These are phyloP conservation scores for Micrastur ruficollis DNA, from an alignment of 2,797 vertebrate genomes.

Conservation along the genomic window DNA sequence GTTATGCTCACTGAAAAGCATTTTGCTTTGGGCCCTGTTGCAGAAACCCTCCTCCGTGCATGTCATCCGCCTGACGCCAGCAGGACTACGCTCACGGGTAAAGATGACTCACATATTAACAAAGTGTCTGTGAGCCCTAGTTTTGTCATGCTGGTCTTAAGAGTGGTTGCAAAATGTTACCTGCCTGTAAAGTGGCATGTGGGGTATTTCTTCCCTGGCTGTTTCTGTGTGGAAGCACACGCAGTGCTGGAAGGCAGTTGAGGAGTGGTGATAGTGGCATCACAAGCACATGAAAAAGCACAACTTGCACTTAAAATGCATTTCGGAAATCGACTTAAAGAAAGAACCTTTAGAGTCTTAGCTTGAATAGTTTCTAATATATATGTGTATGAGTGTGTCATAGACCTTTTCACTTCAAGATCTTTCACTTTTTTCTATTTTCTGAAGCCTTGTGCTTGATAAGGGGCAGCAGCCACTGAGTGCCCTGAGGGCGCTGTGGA, in stretches of 20 bases:
- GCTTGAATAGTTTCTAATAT: slow-evolving; percentile 44
- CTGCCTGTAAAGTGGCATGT: not conserved
- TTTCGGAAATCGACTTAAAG: slow-evolving; percentile 54
- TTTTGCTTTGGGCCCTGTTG: not conserved
- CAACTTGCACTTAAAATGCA: slow-evolving; percentile 72
- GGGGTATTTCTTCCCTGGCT: not conserved
- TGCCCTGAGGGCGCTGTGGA: not conserved
- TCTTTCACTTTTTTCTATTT: slow-evolving; percentile 19
- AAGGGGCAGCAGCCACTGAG: not conserved
- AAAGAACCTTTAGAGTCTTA: slow-evolving; percentile 45
- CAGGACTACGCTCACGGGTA: not conserved
- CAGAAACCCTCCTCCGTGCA: not conserved
- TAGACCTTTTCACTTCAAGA: slow-evolving; percentile 9
- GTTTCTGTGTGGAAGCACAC: not conserved
- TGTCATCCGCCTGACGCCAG: not conserved
- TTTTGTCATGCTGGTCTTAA: not conserved
- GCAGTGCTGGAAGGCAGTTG: not conserved
- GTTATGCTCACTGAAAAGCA: not conserved
- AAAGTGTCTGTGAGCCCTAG: not conserved
- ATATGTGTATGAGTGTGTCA: not conserved
- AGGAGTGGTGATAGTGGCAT: not conserved
- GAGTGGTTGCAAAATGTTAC: not conserved
- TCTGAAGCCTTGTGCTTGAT: slow-evolving; percentile 19
- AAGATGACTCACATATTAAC: not conserved
- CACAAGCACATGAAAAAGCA: slow-evolving; percentile 71